These are phyloP conservation scores for Drosophila takahashii DNA, from an alignment of 1,140 invertebrate genomes.

Conservation along the genomic window DNA sequence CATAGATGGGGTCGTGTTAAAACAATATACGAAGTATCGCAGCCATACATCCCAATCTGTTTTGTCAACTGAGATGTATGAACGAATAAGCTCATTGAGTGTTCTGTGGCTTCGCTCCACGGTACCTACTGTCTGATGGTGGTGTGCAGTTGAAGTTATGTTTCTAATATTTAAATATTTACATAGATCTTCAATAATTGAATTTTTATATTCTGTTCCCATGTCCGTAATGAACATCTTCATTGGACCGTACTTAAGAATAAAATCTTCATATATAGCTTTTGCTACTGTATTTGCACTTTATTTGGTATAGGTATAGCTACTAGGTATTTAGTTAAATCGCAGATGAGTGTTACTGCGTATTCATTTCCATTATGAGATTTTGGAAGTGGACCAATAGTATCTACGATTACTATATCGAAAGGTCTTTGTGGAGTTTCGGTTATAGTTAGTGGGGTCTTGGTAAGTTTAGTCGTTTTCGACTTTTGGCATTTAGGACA, in stretches of 20 bases:
- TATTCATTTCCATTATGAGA: constrained; percentile 40
- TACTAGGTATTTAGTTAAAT: no score
- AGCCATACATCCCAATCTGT: constrained; percentile 16
- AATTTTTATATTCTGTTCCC: constrained; percentile 24
- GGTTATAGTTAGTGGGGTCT: neutral
- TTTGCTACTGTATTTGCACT: constrained; percentile 40
- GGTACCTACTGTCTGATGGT: constrained; percentile 12
- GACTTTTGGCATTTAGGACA: neutral
- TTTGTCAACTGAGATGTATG: constrained; percentile 23
- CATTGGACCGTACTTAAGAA: constrained; percentile 34
- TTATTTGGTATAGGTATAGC: neutral
- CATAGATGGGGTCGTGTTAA: no score
- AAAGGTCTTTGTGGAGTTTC: constrained; percentile 5
- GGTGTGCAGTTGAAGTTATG: neutral
- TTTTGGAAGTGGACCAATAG: constrained; percentile 34
- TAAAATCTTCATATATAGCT: constrained; percentile 48
- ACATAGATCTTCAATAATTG: constrained; percentile 37
- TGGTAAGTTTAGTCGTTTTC: neutral
- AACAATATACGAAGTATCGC: no score
- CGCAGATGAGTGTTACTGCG: neutral
- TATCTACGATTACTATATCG: constrained; percentile 36
- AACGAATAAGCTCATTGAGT: constrained; percentile 35
- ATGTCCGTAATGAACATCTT: constrained; percentile 29
- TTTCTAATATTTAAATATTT: constrained; percentile 41
- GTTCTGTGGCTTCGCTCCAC: constrained; percentile 38